Percentiles rank a stretch among this genome's conserved stretches.
These are phyloP conservation scores for Catocala sponsa DNA, from an alignment of 2,888 invertebrate genomes.

Conservation along the genomic window DNA sequence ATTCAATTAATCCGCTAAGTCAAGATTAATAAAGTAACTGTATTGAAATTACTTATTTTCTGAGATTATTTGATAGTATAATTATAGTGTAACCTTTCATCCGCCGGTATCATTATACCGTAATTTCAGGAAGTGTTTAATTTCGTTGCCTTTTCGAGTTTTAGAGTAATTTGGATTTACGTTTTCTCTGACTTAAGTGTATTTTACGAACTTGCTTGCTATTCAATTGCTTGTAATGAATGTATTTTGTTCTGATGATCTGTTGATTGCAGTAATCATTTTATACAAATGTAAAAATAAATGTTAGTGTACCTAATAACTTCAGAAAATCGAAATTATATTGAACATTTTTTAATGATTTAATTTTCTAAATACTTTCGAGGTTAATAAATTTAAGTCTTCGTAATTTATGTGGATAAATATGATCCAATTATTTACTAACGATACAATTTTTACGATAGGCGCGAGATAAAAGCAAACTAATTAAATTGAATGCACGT, in stretches of 20 bases:
- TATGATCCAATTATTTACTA: no score
- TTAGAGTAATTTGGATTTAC: constrained; percentile 35
- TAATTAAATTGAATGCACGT: no score
- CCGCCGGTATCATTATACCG: constrained; percentile 41
- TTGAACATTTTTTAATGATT: no score
- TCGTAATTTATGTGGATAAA: no score
- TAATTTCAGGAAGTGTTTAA: constrained; percentile 51
- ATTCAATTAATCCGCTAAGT: constrained; percentile 21
- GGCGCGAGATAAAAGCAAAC: no score
- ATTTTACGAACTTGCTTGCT: constrained; percentile 33
- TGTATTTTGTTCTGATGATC: constrained; percentile 12
- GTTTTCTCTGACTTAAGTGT: constrained; percentile 13
- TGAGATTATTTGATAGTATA: constrained; percentile 42
- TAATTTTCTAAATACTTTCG: no score
- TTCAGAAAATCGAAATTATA: no score
- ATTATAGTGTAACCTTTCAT: constrained; percentile 39
- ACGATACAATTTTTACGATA: no score
- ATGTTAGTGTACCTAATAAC: no score
- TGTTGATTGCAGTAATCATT: constrained; percentile 17
- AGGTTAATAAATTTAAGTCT: no score
- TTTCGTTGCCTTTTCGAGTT: constrained; percentile 30
- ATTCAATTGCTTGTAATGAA: constrained; percentile 12
- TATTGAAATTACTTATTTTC: constrained; percentile 32
- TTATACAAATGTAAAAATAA: not conserved
- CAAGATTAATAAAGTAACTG: constrained; percentile 23